These are phyloP conservation scores for Nerophis lumbriciformis DNA, from an alignment of 2,113 vertebrate species.

Conservation along the genomic window DNA sequence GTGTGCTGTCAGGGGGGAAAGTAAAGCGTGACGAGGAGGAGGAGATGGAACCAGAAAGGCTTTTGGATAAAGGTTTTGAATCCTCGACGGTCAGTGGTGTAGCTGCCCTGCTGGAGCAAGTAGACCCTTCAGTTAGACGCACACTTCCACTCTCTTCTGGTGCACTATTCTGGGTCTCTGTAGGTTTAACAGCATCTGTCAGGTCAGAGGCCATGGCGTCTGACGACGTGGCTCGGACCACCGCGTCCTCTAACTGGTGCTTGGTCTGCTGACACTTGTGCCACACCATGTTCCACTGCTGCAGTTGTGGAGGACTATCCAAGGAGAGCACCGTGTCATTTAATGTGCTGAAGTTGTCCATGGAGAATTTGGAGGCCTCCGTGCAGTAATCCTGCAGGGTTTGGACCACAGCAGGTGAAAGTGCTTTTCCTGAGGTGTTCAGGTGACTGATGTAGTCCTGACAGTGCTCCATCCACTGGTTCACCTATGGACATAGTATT, in stretches of 20 bases:
- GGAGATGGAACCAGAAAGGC: constrained; percentile 40
- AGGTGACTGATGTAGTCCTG: constrained; percentile 63
- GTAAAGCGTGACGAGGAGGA: constrained; percentile 44
- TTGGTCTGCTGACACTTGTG: constrained; percentile 67
- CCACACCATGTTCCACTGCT: constrained; percentile 70
- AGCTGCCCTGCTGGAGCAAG: not conserved
- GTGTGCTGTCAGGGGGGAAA: constrained; percentile 46
- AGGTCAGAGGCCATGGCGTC: constrained; percentile 1
- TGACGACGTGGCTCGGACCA: constrained; percentile 33
- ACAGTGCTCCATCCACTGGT: constrained; percentile 68
- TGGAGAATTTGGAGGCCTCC: constrained; percentile 70
- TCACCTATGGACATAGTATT: constrained; percentile 51
- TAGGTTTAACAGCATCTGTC: not conserved
- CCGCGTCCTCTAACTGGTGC: constrained; percentile 62
- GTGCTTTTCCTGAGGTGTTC: constrained; percentile 31
- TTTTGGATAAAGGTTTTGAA: constrained; percentile 47
- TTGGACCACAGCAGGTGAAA: constrained; percentile 52
- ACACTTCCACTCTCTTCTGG: constrained; percentile 23
- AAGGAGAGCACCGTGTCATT: constrained; percentile 63
- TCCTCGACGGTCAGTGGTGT: constrained; percentile 45
- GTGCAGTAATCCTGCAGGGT: constrained; percentile 64
- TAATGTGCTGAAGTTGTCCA: constrained; percentile 70
- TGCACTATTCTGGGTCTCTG: constrained; percentile 7
- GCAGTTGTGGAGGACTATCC: constrained; percentile 60
- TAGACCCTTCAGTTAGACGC: constrained; percentile 25